Evolutionary conservation across 1,140 invertebrate species (phyloP), one percentile per base, ranked within the genome.

Genomic region (Arion vulgaris): DNA sequence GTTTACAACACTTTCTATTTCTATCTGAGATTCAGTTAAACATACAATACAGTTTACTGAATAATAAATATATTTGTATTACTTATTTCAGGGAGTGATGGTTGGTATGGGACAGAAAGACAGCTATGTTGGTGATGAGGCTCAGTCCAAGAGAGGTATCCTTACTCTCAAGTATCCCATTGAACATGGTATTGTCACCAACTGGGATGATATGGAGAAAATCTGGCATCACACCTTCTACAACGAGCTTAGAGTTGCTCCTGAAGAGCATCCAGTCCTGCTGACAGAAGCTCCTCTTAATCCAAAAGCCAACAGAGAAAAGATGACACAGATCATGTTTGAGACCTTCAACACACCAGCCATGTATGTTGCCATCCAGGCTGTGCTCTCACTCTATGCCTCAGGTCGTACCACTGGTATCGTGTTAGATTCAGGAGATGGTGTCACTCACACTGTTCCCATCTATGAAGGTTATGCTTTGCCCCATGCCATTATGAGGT

Each of bases 61-160:
- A 45, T 45, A 45, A 45, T 45, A 45, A 7, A 7, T 7, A 45
- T 1, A 45, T 41, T 39, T 73, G 7, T 19, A 98, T 72, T 94
- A 98, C n/a, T 66, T 98, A 96, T 32, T 93, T 98, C 85, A 94
- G 94, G 95, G 95, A 89, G 97, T 98, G 85, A 98, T 98, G 97
- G 96, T 98, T 84, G 97, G 97, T 92, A 98, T 98, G 97, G 62
- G 38, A 36, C 97, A 98, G 92, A 98, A 98, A 94, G 97, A 98
- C 93, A 96, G 95, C 39, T 98, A 98, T 92, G 97, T 98, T 81
- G 97, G 97, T 87, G 97, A 73, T 73, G 71, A 73, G 71, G 71
- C 71, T 5, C 71, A 73, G 71, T 73, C 71, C n/a, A 73, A 73
- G 98, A 92, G 97, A 98, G 93, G 97, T 98, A 98, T 93, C 97